Conservation (phyloP, 2,888 invertebrate species). For the Agonopterix arenella region DNA sequence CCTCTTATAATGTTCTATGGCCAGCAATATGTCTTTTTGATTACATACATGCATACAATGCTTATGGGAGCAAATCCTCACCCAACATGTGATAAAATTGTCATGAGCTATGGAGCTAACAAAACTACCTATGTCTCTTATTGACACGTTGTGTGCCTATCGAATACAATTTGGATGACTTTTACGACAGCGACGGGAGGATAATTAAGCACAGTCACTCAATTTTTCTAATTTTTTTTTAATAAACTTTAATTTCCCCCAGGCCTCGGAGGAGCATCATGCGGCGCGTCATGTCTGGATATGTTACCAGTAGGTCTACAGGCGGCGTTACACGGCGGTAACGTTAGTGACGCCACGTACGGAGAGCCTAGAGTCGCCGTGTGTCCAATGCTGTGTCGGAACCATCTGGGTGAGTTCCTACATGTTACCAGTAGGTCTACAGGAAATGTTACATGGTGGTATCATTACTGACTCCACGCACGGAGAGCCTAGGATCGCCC, state of each 20-base stretch:
- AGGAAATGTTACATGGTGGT: slow-evolving; percentile 30
- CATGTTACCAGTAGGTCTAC: slow-evolving; percentile 39
- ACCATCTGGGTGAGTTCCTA: slow-evolving; percentile 69
- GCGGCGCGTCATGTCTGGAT: slow-evolving; percentile 69
- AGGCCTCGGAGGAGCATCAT: slow-evolving; percentile 75
- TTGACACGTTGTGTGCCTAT: no score
- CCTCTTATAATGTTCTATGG: no score
- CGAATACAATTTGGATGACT: no score
- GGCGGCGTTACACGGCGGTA: slow-evolving; percentile 30
- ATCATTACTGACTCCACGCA: slow-evolving; percentile 28
- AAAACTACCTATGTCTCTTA: no score
- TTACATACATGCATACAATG: no score
- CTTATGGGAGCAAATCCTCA: no score
- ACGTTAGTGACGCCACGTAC: slow-evolving; percentile 25
- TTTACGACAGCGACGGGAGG: no score
- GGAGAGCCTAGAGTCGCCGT: slow-evolving; percentile 69
- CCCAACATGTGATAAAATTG: no score
- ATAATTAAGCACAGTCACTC: no score
- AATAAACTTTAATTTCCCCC: neutral
- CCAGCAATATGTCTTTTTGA: no score
- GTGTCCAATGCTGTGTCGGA: slow-evolving; percentile 78
- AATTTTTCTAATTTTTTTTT: no score
- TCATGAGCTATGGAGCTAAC: no score
- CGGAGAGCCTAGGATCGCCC: slow-evolving; percentile 62
- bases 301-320: slow-evolving; percentile 68